A percentile compares a stretch with the other conserved stretches of the same genome.
These are phyloP conservation scores for Chelonoidis abingdonii DNA, from an alignment of 2,113 vertebrate genomes.

Conservation along the genomic window DNA sequence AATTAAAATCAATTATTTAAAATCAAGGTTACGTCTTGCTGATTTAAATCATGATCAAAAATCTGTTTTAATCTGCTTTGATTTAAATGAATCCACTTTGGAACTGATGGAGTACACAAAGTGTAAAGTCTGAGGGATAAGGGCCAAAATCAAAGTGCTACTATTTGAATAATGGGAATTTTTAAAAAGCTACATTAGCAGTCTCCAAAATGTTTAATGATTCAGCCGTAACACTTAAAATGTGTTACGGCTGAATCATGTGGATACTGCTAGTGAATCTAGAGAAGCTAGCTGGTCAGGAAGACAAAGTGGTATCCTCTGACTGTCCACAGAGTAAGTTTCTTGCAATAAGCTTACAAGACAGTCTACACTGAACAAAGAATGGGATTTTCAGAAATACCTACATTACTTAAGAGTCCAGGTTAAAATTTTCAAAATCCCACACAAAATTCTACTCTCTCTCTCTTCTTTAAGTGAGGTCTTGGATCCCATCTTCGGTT, in stretches of 20 bases:
- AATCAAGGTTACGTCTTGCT: background rate
- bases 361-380: background rate
- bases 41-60: background rate
- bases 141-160: background rate
- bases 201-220: background rate
- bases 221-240: background rate
- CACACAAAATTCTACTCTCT: background rate
- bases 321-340: background rate
- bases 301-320: background rate
- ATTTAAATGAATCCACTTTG: background rate
- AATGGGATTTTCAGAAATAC: background rate
- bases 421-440: background rate
- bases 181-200: slow-evolving; percentile 19
- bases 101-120: background rate
- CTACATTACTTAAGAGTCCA: background rate
- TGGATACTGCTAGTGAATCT: background rate
- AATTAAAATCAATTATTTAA: background rate
- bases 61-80: background rate
- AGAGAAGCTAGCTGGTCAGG: background rate
- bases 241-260: background rate
- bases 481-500: background rate
- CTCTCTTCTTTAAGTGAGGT: background rate
- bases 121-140: background rate
- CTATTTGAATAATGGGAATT: background rate
- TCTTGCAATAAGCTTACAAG: background rate